A percentile compares a stretch with the other conserved stretches of the same genome.
Conservation (phyloP, 2,113 vertebrate genomes). For the Xiphophorus couchianus region DNA sequence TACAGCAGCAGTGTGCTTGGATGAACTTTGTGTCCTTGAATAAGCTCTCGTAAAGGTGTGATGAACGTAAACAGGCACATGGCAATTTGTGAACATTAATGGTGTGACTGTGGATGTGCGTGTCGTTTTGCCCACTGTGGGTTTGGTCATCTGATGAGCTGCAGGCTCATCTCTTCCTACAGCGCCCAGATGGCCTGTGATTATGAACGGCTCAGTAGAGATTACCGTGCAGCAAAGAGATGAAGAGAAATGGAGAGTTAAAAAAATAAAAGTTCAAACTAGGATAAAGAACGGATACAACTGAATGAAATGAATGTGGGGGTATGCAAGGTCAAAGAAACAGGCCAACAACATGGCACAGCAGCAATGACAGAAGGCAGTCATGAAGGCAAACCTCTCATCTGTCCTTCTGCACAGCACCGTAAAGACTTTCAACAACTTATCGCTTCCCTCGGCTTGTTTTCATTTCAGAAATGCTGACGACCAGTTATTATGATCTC, state of each 20-base stretch:
- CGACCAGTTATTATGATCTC: neutral
- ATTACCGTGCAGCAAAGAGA: conserved; percentile 67
- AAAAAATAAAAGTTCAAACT: conserved; percentile 50
- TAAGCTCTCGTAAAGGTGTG: conserved; percentile 26
- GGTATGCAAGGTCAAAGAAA: conserved; percentile 8
- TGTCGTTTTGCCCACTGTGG: conserved; percentile 38
- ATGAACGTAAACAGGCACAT: conserved; percentile 19
- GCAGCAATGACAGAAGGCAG: neutral
- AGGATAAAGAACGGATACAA: conserved; percentile 34
- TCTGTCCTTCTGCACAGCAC: neutral
- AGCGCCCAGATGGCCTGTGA: conserved; percentile 81
- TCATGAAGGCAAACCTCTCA: conserved; percentile 1
- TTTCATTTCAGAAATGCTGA: neutral
- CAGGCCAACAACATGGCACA: neutral
- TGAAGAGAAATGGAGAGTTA: conserved; percentile 44
- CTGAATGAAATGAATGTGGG: conserved; percentile 12
- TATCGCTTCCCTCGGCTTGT: neutral
- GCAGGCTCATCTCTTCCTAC: conserved; percentile 71
- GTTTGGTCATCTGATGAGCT: conserved; percentile 74
- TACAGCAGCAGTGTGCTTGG: neutral
- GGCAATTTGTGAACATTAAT: conserved; percentile 51
- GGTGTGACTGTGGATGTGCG: conserved; percentile 43
- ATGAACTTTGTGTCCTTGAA: conserved; percentile 28
- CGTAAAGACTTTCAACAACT: neutral
- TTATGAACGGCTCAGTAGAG: conserved; percentile 77